Base-by-base conservation (phyloP, 2,888 invertebrate species). In the Drosophila nigricruria region DNA sequence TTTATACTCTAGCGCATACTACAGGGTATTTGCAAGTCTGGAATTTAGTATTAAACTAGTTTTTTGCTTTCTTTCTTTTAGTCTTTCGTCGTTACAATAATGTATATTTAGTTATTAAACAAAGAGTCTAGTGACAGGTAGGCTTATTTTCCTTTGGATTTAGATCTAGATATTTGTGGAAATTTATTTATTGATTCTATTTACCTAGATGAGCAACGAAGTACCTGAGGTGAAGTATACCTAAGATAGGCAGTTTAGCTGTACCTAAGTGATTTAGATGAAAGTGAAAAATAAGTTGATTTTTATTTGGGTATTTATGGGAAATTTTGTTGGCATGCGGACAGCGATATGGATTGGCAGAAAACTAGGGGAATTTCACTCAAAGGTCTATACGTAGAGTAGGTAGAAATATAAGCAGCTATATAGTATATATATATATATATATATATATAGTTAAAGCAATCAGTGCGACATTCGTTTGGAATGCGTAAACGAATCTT, bases 101-200 rank as follows among this genome's bases (percentile, higher is more conserved):
- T 16, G 2, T 30, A 18, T 3, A n/a, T 57, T 61, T 57, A 74
- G 75, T 72, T 61, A 0, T 10, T 16, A 38, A 32, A n/a, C 25
- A 16, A 23, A 12, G 9, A 36, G 34, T 38, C n/a, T 23, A 2
- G 18, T 23, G 43, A 10, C 6, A 12, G n/a, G 61, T 30, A 9
- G 27, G n/a, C 32, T 23, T 30, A 49, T 18, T 14, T 42, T 54
- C 14, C 5, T 6, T 18, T 18, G 1, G 3, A 18, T 18, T n/a
- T 18, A 30, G n/a, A 18, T 18, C 6, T 25, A 5, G 10, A 30
- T 47, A 47, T 30, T 47, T 45, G 45, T n/a, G 53, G 5, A 52
- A 61, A 40, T 18, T 8, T 14, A 10, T 43, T 0, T 1, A 16
- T 5, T 4, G 20, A 49, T 42, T 8, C 5, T n/a, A 23, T 18